Base-by-base conservation (phyloP, 2,797 vertebrate species). In the Pangasius djambal region DNA sequence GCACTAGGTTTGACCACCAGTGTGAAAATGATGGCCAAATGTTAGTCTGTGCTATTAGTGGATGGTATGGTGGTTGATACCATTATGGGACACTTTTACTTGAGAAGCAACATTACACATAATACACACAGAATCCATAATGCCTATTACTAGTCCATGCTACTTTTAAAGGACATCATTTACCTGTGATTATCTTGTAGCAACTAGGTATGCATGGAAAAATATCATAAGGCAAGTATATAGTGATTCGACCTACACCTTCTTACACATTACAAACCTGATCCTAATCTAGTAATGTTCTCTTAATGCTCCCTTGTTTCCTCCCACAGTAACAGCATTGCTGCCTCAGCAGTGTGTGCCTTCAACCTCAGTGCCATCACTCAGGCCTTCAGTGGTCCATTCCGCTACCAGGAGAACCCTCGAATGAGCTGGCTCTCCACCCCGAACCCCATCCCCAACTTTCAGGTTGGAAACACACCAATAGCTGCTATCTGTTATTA, bases 391-490 rank as follows among this genome's bases (percentile, higher is more conserved):
- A 97, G 96, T 0, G 98, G 98, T 77, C 98, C 97, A 6, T 99
- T 99, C 94, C 97, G 98, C 91, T 98, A 97, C 93, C 98, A 99
- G 95, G 98, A 99, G 92, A 99, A 98, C 93, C 98, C 98, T 0
- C 97, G 98, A 84, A 97, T 97, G 0, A 97, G 97, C 90, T 99
- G 98, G 98, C 97, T 98, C 89, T 97, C 98, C 0, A 98, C 97
- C 86, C 96, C 97, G 8, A 99, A 99, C 93, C 98, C 98, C 88
- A 98, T 98, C 83, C 96, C 97, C 83, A 97, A 97, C 94, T 99
- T 99, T 93, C 97, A 99, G 98, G 98, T 98, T 34, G 96, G 87
- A 82, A 20, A 70, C 44, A 69, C 55, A 55, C 20, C 37, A 13
- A 8, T 37, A 48, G 20, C 13, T 81, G 25, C 37, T 40, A 10